Evolutionary conservation across 2,888 invertebrate species (phyloP), one percentile per base, ranked within the genome.

Genomic region (Clusia tigrina): DNA sequence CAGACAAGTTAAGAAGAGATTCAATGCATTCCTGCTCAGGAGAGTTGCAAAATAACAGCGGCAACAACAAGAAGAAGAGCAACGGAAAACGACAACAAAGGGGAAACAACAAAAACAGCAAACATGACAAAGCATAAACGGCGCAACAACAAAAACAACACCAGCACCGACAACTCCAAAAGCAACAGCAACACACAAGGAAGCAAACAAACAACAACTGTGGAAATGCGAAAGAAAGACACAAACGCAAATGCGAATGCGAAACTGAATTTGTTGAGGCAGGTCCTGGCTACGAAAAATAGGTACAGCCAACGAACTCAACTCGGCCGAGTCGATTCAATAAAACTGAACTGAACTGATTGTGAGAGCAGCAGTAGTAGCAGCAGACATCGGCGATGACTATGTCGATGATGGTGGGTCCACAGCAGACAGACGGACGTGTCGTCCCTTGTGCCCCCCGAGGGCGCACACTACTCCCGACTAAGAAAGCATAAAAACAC

Each of bases 281-380:
- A 80, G 80, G 80, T 81, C 80, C 81, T 80, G 79, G 74, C 74
- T 70, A 70, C 70, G 76, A 71, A 77, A 77, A 77, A 78, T 81
- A 80, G 80, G 80, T 80, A 80, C 80, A 80, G 80, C 80, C 81
- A 80, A 81, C 79, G 80, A 81, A 80, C 81, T 77, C 74, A 60
- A 68, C 65, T 68, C 73, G 65, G n/a, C n/a, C 76, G 32, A 32
- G 20, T 62, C n/a, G n/a, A n/a, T n/a, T n/a, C n/a, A n/a, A n/a
- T n/a, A n/a, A n/a, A n/a, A n/a, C n/a, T n/a, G n/a, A n/a, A n/a
- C n/a, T n/a, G n/a, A n/a, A n/a, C n/a, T n/a, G n/a, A n/a, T n/a
- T n/a, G n/a, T n/a, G n/a, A n/a, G n/a, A n/a, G n/a, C 32, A 32
- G 32, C 32, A 32, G 32, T 12, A 32, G 32, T 12, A 32, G 32